Percentiles rank a stretch among this genome's conserved stretches.
These are phyloP conservation scores for Phrynocephalus forsythii DNA, from an alignment of 2,797 vertebrate genomes.

Conservation along the genomic window DNA sequence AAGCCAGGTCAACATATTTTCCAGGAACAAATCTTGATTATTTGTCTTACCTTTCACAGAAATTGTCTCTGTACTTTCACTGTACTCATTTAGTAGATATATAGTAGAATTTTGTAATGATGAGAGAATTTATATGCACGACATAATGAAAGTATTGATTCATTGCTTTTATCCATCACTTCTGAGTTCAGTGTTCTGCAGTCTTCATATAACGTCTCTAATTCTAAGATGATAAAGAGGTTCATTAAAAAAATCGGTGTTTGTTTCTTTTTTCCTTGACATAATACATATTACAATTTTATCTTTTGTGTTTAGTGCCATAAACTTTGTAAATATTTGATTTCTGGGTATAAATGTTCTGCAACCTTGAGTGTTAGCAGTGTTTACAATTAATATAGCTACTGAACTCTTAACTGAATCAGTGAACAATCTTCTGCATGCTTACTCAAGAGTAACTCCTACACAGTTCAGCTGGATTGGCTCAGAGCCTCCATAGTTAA, in stretches of 20 bases:
- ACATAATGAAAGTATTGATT: conserved; percentile 29
- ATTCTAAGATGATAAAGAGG: neutral
- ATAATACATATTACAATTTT: conserved; percentile 16
- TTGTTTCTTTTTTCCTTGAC: neutral
- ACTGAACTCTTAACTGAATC: neutral
- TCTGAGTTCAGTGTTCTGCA: conserved; percentile 17
- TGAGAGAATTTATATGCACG: conserved; percentile 23
- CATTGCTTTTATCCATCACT: conserved; percentile 34
- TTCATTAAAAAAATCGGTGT: neutral
- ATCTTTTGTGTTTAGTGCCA: conserved; percentile 6
- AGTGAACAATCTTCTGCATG: neutral
- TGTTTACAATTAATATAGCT: neutral
- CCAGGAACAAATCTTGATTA: too few species aligned
- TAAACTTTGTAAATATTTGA: neutral
- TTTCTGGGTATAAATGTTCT: neutral
- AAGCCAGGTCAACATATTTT: too few species aligned
- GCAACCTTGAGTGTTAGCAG: neutral
- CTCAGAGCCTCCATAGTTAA: neutral
- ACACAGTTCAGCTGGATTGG: too few species aligned
- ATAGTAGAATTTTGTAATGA: conserved; percentile 14
- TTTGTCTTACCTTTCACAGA: neutral
- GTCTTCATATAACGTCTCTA: neutral
- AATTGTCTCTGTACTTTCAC: neutral
- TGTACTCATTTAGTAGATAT: neutral
- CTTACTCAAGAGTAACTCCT: neutral